phyloP scores from a whole-genome alignment of 2,888 invertebrate genomes.

The Ariolimax columbianus region DNA sequence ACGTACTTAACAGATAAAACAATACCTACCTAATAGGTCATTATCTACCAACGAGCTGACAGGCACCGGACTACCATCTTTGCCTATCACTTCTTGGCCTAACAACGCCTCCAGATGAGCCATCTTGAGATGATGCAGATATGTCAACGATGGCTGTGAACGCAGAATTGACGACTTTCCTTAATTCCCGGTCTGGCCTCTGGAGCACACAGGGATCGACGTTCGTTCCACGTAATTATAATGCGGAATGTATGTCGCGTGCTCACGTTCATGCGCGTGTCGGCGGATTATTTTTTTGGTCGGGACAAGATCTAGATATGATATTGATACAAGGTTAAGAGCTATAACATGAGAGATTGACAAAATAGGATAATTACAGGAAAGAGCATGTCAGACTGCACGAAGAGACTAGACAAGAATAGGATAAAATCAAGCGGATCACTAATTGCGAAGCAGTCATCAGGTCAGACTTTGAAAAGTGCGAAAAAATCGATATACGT shows the following conservation, averaged over 20 bases:
- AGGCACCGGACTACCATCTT: conserved; percentile 4
- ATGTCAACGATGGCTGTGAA: neutral
- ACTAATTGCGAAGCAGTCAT: no score
- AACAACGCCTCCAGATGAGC: conserved; percentile 13
- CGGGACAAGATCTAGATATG: neutral
- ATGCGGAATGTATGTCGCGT: conserved; percentile 6
- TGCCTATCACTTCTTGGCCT: conserved; percentile 24
- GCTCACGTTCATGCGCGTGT: conserved; percentile 1
- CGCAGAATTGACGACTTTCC: neutral
- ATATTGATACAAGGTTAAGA: neutral
- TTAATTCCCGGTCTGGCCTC: neutral
- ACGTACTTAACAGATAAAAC: neutral
- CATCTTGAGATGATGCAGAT: neutral
- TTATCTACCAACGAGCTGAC: conserved; percentile 19
- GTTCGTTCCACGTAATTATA: neutral
- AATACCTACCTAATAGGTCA: conserved; percentile 6
- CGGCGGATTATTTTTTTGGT: conserved; percentile 10
- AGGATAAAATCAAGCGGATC: no score
- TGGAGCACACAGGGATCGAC: neutral
- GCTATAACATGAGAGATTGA: neutral
- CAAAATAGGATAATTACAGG: no score
- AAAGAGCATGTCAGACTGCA: no score
- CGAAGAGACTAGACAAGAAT: no score
- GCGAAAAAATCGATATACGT: no score
- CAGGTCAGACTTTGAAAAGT: no score